Conservation (phyloP, 2,888 invertebrate genomes). For the Monopis laevigella region DNA sequence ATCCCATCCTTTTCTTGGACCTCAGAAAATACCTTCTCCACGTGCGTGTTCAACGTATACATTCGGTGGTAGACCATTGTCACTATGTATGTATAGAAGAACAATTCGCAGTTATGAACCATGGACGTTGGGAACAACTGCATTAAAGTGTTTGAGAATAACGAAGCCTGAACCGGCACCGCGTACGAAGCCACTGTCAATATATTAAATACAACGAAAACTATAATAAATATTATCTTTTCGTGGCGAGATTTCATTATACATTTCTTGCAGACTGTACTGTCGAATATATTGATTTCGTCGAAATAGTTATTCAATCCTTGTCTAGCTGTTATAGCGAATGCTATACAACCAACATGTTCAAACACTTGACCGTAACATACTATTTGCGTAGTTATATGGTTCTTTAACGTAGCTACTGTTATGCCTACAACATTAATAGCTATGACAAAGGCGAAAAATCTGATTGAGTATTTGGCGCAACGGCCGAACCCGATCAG, state of each 20-base stretch:
- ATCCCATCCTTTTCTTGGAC: background rate
- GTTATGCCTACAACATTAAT: background rate
- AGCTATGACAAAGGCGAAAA: background rate
- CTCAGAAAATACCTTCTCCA: background rate
- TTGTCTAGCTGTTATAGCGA: constrained; percentile 4
- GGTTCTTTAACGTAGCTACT: background rate
- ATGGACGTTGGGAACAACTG: constrained; percentile 3
- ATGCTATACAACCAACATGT: background rate
- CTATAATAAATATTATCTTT: background rate
- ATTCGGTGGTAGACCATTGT: background rate
- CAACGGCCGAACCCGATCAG: background rate
- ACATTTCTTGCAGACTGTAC: constrained; percentile 5
- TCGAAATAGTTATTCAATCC: background rate
- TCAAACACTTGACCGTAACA: constrained; percentile 4
- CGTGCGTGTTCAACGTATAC: constrained; percentile 3
- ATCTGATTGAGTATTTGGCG: background rate
- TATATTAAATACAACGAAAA: background rate
- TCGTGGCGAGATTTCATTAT: background rate
- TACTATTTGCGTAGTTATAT: constrained; percentile 7
- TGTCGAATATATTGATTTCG: constrained; percentile 3
- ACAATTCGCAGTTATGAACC: constrained; percentile 4
- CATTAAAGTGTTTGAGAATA: background rate
- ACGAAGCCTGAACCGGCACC: background rate
- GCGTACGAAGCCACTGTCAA: background rate
- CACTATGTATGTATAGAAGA: constrained; percentile 1